Evolutionary conservation across 2,888 invertebrate species (phyloP), one percentile per base, ranked within the genome.

Genomic region (Polietes domitor): DNA sequence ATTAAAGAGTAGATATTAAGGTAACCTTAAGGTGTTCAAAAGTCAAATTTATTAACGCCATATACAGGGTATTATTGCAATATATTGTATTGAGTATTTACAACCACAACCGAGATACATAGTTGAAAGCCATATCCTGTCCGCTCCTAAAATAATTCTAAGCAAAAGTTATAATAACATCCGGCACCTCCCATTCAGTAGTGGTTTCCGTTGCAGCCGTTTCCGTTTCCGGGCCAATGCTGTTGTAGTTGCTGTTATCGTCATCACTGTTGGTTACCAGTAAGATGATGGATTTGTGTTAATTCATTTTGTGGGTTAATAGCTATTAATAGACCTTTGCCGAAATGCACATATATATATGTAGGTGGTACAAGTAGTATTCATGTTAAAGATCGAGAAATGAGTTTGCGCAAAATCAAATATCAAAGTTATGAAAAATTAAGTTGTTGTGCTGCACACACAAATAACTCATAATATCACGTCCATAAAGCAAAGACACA

Each of bases 101-200:
- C 32, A 72, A 43, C 77, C 81, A 32, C 58, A 77, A 85, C 78
- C 81, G 53, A n/a, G 37, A 9, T 55, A 65, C 65, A 17, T 63
- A 26, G 63, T 5, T 68, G 43, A 5, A 21, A 43, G 21, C 68
- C 68, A 68, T 15, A 43, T 37, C 43, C 32, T 50, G n/a, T 17
- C 21, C 12, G 15, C 26, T 53, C 41, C 24, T 41, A 26, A 19
- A 10, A 55, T 21, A 70, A 76, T 61, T 72, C 75, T 78, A 77
- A 28, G 53, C 83, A 81, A 74, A 71, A 9, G 85, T 78, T 55
- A 86, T 86, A 47, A 88, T 86, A 37, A 86, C 85, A 77, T 87
- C 88, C 47, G 87, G 86, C 65, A 76, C 76, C 77, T 81, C 65
- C 87, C 87, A 88, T 74, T 86, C 80, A 15, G 82, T 86, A 9